Percentiles rank a stretch among this genome's conserved stretches.
These are phyloP conservation scores for Apoda limacodes DNA, from an alignment of 2,888 invertebrate genomes.

Conservation along the genomic window DNA sequence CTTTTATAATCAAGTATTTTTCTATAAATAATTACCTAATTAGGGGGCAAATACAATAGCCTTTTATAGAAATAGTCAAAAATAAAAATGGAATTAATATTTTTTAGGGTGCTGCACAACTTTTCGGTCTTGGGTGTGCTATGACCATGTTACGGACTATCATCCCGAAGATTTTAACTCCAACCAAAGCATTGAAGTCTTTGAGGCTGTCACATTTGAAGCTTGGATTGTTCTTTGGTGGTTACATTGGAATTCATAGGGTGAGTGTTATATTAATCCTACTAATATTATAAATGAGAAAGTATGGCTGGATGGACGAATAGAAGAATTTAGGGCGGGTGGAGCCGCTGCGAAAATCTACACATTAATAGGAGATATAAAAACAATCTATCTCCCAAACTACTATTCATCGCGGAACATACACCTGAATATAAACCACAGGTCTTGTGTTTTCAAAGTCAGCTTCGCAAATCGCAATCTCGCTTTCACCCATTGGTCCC, in stretches of 20 bases:
- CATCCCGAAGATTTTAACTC: constrained; percentile 50
- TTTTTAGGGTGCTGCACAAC: constrained; percentile 58
- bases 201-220: constrained; percentile 50
- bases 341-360: too few relatives aligned
- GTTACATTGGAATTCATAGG: constrained; percentile 65
- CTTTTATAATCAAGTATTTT: too few relatives aligned
- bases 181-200: constrained; percentile 48
- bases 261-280: constrained; percentile 38
- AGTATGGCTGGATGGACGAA: too few relatives aligned
- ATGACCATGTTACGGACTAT: constrained; percentile 57
- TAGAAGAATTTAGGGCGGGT: too few relatives aligned
- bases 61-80: too few relatives aligned
- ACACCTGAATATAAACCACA: background rate
- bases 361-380: constrained; percentile 3
- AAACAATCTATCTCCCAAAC: background rate
- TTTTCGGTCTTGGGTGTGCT: constrained; percentile 57
- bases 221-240: constrained; percentile 59
- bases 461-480: too few relatives aligned
- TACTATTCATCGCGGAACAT: too few relatives aligned
- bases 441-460: background rate
- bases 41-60: too few relatives aligned
- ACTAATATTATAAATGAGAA: too few relatives aligned
- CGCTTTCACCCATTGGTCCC: too few relatives aligned
- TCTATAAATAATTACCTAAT: too few relatives aligned
- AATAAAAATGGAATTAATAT: too few relatives aligned